Evolutionary conservation across 2,888 invertebrate genomes (phyloP).

Genomic region (Pomacea canaliculata): DNA sequence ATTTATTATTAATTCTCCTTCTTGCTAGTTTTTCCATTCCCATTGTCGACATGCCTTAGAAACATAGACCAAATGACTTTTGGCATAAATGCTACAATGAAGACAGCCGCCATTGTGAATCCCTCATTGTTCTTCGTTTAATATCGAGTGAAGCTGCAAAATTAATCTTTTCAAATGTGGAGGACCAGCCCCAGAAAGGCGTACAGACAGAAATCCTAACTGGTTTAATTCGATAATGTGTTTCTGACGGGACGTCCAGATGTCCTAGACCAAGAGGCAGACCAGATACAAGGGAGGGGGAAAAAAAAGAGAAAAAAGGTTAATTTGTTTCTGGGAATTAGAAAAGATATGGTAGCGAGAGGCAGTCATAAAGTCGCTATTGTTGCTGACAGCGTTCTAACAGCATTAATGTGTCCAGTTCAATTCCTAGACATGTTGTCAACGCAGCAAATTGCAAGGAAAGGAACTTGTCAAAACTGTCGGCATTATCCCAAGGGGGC

Average conservation of each 20-base stretch:
- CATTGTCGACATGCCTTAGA: too few relatives aligned
- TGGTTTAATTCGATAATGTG: constrained; percentile 26
- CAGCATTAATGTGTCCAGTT: constrained; percentile 22
- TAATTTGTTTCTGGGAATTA: constrained; percentile 16
- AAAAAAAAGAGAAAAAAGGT: neutral
- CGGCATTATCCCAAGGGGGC: neutral
- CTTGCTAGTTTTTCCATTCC: too few relatives aligned
- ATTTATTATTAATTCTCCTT: too few relatives aligned
- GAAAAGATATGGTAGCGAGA: constrained; percentile 17
- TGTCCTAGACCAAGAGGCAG: constrained; percentile 5
- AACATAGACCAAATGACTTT: too few relatives aligned
- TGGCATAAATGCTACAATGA: too few relatives aligned
- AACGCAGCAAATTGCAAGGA: constrained; percentile 22
- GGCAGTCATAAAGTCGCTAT: constrained; percentile 4
- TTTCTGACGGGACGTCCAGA: constrained; percentile 12
- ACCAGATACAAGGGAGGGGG: neutral
- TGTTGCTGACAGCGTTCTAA: constrained; percentile 17
- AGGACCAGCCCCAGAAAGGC: too few relatives aligned
- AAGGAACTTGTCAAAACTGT: constrained; percentile 21
- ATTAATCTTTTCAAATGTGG: too few relatives aligned
- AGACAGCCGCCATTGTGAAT: too few relatives aligned
- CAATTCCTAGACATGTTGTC: neutral
- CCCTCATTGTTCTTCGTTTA: too few relatives aligned
- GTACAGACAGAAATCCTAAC: neutral
- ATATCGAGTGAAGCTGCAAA: too few relatives aligned